Evolutionary conservation across 2,113 vertebrate species (phyloP).

Genomic region (Daphoenositta chrysoptera): DNA sequence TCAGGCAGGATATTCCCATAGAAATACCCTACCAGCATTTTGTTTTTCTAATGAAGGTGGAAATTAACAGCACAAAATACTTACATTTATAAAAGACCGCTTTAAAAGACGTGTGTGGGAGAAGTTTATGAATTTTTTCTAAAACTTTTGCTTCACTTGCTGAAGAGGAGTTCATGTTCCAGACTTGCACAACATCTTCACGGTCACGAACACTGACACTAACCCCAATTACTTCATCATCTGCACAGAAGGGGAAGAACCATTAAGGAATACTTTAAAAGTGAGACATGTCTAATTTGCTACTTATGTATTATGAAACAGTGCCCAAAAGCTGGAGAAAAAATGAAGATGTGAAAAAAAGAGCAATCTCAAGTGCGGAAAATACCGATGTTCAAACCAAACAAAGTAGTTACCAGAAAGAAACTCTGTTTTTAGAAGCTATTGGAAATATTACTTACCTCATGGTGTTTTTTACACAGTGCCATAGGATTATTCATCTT

Average conservation of each 20-base stretch:
- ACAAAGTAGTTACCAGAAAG: constrained; percentile 23
- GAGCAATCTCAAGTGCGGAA: background rate
- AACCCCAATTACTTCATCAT: constrained; percentile 93
- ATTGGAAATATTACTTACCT: constrained; percentile 13
- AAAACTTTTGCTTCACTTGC: constrained; percentile 87
- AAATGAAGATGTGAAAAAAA: background rate
- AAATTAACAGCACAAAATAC: constrained; percentile 60
- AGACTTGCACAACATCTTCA: constrained; percentile 92
- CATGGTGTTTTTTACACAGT: background rate
- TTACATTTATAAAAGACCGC: constrained; percentile 96
- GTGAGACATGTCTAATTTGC: background rate
- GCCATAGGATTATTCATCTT: background rate
- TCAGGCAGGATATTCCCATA: background rate
- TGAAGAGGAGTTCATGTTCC: constrained; percentile 91
- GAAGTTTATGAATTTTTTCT: constrained; percentile 88
- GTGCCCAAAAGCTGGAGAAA: background rate
- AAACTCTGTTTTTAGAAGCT: background rate
- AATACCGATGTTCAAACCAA: background rate
- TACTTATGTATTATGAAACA: background rate
- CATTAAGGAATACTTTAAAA: background rate
- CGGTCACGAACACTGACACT: constrained; percentile 90
- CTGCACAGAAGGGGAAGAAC: constrained; percentile 64
- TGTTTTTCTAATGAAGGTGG: background rate
- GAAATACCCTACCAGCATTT: background rate
- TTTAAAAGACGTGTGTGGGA: constrained; percentile 90